Evolutionary conservation across 37 sponge, comb jelly and placozoan genomes (phyloP).

Genomic region (Ephydatia muelleri): DNA sequence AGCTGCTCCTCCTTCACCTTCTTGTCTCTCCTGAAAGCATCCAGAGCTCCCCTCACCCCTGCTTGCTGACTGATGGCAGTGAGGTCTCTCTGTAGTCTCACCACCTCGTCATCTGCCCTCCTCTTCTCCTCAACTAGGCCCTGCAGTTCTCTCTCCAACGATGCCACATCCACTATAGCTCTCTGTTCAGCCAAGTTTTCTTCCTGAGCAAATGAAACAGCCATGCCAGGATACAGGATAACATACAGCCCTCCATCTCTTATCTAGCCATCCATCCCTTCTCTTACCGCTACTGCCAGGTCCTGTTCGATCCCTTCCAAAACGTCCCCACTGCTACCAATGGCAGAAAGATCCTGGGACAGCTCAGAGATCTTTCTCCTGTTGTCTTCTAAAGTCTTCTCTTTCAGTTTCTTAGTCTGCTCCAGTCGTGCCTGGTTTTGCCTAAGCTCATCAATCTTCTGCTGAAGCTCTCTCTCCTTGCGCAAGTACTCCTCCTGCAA

Average conservation of each 20-base stretch:
- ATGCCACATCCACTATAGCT: constrained; percentile 27
- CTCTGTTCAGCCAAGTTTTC: constrained; percentile 48
- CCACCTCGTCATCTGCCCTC: constrained; percentile 22
- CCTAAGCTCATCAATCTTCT: constrained; percentile 49
- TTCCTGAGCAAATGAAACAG: constrained; percentile 36
- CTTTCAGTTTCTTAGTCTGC: constrained; percentile 49
- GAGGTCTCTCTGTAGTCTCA: constrained; percentile 63
- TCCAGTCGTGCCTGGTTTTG: constrained; percentile 49
- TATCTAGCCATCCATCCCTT: neutral
- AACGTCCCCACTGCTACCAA: constrained; percentile 44
- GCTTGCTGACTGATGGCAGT: constrained; percentile 66
- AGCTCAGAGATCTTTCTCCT: constrained; percentile 23
- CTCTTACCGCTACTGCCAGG: constrained; percentile 43
- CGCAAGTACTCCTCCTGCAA: constrained; percentile 20
- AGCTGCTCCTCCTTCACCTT: constrained; percentile 53
- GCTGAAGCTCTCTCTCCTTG: constrained; percentile 35
- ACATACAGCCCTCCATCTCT: neutral
- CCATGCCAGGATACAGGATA: neutral
- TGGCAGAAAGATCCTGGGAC: constrained; percentile 8
- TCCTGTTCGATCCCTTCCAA: constrained; percentile 59
- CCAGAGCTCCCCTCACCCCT: constrained; percentile 67
- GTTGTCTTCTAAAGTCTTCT: constrained; percentile 47
- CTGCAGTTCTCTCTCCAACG: constrained; percentile 44
- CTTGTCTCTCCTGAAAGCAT: constrained; percentile 63
- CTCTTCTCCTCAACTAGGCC: constrained; percentile 39